Base-by-base conservation (phyloP, 2,888 invertebrate genomes). In the Coronaproctus castanopsis region DNA sequence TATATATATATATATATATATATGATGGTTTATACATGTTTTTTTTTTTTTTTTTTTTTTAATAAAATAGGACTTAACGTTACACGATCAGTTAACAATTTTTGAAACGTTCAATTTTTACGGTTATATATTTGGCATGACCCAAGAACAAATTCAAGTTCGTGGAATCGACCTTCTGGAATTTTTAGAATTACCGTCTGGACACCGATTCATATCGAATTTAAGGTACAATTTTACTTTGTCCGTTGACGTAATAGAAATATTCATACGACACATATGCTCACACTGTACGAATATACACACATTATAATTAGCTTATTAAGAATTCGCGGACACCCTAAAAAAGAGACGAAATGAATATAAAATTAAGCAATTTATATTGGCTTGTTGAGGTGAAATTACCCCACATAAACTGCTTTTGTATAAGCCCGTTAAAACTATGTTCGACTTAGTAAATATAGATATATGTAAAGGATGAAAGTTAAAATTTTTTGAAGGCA, bases 51-150 rank as follows among this genome's bases (percentile, higher is more conserved):
- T 54, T 58, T 58, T n/a, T 53, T 19, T n/a, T 55, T 52, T n/a
- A n/a, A n/a, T n/a, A n/a, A n/a, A n/a, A 2, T 54, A 63, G 63
- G 58, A 58, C 54, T 55, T 63, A 51, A 62, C 62, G 57, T 54
- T 63, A 24, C 62, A 62, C 48, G 62, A 62, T 36, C 62, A 61
- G 48, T 56, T 64, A 52, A 57, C 64, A 14, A 64, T 64, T 20
- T 55, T 54, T 21, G 63, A 64, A 56, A 63, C 60, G 1, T 62
- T 61, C 21, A 62, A 57, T 19, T 64, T 63, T 23, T 64, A 64
- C 55, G 64, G 64, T 53, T 59, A 61, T 49, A 55, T 64, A 50
- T 60, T 63, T 54, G 63, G 62, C 48, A 63, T 64, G 63, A 19
- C 2, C 1, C 22, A 48, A 18, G 59, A 63, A 18, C 21, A 54